Evolutionary conservation across 2,888 invertebrate genomes (phyloP), one percentile per base, ranked within the genome.

Genomic region (Tillus elongatus): DNA sequence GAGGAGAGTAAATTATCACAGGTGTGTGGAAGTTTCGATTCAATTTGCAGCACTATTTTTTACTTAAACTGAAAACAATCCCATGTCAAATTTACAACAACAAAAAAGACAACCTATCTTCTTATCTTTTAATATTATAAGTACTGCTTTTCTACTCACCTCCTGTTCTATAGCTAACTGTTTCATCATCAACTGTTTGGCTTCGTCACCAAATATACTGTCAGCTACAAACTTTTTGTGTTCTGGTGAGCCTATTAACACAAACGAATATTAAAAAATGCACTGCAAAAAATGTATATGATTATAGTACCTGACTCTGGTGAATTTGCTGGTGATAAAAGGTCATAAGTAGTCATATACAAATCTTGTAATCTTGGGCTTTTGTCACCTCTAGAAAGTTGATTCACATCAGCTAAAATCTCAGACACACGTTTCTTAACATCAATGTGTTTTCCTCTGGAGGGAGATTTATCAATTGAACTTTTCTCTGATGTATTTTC

Each of bases 131-230:
- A n/a, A n/a, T n/a, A n/a, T n/a, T n/a, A n/a, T n/a, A n/a, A n/a
- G n/a, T n/a, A n/a, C n/a, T n/a, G n/a, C n/a, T n/a, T n/a, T 34
- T 12, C 29, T 40, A 50, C 47, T 57, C 60, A 76, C 77, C 70
- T 78, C 76, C 58, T 74, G 71, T 55, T 79, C 77, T 28, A 76
- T 74, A 52, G 74, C 71, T 33, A 78, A 60, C 58, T 77, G 75
- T 52, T 78, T 74, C 41, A 72, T 70, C 30, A 74, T 66, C 31
- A 78, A 67, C 43, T 75, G 66, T 57, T 77, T 76, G 11, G 77
- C 76, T 60, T 78, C 76, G 46, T 62, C 68, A 30, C 65, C 66
- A 40, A 66, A 49, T 36, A 52, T 48, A 36, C 45, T 51, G 2
- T 39, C 43, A 16, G 48, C 35, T 30, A 13, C 14, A 36, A 46